These are phyloP conservation scores for Scaptomyza flava DNA, from an alignment of 2,888 invertebrate genomes.

Conservation along the genomic window DNA sequence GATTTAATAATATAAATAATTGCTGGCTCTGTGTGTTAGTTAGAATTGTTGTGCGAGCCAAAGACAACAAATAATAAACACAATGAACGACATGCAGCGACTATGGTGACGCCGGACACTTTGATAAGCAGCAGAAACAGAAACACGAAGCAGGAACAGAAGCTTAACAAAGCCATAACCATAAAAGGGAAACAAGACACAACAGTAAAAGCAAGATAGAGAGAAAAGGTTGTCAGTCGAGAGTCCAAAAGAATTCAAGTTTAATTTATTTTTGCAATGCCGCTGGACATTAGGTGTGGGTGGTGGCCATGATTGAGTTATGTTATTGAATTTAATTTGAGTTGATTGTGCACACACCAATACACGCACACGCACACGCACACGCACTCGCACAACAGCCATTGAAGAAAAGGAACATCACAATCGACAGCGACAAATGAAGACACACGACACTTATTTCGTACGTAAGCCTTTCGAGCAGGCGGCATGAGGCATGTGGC, in stretches of 20 bases:
- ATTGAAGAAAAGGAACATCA: constrained; percentile 50
- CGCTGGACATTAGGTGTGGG: constrained; percentile 22
- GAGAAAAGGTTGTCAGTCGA: constrained; percentile 28
- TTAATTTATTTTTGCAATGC: constrained; percentile 76
- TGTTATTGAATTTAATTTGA: constrained; percentile 82
- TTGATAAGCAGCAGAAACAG: constrained; percentile 48
- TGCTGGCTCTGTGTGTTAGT: constrained; percentile 69
- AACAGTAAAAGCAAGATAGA: constrained; percentile 1
- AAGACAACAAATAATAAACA: constrained; percentile 78
- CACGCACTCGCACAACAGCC: constrained; percentile 10
- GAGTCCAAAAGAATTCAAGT: constrained; percentile 68
- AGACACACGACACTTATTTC: constrained; percentile 77
- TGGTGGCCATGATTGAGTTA: constrained; percentile 75
- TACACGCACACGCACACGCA: constrained; percentile 7
- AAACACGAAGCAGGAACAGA: constrained; percentile 9
- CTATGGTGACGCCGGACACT: constrained; percentile 41
- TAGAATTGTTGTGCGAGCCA: constrained; percentile 69
- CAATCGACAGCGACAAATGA: constrained; percentile 75
- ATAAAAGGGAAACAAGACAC: constrained; percentile 11
- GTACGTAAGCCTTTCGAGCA: constrained; percentile 69
- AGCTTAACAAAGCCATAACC: constrained; percentile 25
- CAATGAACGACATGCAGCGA: constrained; percentile 62
- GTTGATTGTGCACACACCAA: constrained; percentile 74
- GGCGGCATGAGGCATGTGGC: constrained; percentile 28
- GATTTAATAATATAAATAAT: constrained; percentile 82